These are phyloP conservation scores for Phaedon cochleariae DNA, from an alignment of 2,888 invertebrate genomes.

Conservation along the genomic window DNA sequence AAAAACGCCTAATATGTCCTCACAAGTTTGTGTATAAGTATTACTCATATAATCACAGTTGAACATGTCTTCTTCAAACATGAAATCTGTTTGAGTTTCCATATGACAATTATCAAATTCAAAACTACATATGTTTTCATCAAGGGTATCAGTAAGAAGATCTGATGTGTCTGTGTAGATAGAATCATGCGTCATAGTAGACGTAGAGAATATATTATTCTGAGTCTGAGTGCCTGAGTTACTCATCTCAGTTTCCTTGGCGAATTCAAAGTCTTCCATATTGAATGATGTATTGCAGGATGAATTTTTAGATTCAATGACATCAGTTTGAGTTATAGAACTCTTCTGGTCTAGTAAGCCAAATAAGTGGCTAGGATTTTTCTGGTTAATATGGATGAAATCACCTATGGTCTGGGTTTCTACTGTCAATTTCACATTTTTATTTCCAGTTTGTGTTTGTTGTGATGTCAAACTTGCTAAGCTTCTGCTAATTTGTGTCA, in stretches of 20 bases:
- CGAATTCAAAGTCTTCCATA: constrained; percentile 49
- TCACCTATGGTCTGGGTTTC: constrained; percentile 62
- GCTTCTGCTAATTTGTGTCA: constrained; percentile 43
- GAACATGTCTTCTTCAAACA: constrained; percentile 56
- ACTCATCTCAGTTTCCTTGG: constrained; percentile 45
- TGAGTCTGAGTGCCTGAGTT: constrained; percentile 57
- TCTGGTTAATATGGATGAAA: constrained; percentile 38
- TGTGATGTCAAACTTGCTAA: constrained; percentile 43
- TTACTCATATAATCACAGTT: constrained; percentile 56
- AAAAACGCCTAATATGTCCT: constrained; percentile 63
- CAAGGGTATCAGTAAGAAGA: constrained; percentile 40
- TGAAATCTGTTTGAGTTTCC: constrained; percentile 70
- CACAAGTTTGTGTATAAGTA: constrained; percentile 64
- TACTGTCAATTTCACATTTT: constrained; percentile 45
- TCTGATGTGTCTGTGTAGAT: constrained; percentile 54
- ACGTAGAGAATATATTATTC: constrained; percentile 38
- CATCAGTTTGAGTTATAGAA: constrained; percentile 45
- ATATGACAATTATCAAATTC: constrained; percentile 64
- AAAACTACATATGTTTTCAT: constrained; percentile 48
- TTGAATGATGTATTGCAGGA: constrained; percentile 57
- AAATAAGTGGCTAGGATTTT: constrained; percentile 17
- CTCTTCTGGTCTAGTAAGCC: constrained; percentile 30
- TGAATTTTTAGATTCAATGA: constrained; percentile 48
- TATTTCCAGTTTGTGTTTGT: constrained; percentile 56
- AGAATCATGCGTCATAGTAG: constrained; percentile 50